Conservation (phyloP, 2,888 invertebrate species). For the Labia minor region DNA sequence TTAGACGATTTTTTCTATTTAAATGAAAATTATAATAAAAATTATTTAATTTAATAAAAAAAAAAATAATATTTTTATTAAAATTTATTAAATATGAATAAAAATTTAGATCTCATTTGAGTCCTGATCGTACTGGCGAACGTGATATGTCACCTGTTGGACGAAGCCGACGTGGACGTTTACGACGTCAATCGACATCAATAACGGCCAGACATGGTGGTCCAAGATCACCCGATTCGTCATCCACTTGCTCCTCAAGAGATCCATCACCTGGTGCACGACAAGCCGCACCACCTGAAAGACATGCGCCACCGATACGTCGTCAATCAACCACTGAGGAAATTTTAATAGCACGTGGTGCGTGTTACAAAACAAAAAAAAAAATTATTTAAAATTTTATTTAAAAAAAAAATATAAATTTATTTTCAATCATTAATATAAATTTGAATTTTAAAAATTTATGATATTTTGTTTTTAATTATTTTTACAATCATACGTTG, state of each 20-base stretch:
- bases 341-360: conserved; percentile 65
- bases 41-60: too few relatives aligned
- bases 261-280: conserved; percentile 74
- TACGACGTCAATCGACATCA: conserved; percentile 69
- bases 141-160: conserved; percentile 69
- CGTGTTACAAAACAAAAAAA: neutral
- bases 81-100: too few relatives aligned
- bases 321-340: conserved; percentile 86
- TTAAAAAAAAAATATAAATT: too few relatives aligned
- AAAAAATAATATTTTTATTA: too few relatives aligned
- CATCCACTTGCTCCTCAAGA: conserved; percentile 64
- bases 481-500: too few relatives aligned
- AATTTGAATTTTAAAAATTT: too few relatives aligned
- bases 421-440: too few relatives aligned
- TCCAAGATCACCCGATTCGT: conserved; percentile 44
- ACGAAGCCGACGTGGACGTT: conserved; percentile 53
- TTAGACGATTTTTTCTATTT: too few relatives aligned
- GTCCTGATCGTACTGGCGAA: conserved; percentile 70
- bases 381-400: neutral
- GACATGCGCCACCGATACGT: conserved; percentile 62
- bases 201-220: conserved; percentile 45
- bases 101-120: conserved; percentile 44
- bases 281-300: conserved; percentile 36
- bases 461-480: too few relatives aligned
- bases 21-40: too few relatives aligned